Evolutionary conservation across 1,140 invertebrate genomes (phyloP).

Genomic region (Heliconius himera): DNA sequence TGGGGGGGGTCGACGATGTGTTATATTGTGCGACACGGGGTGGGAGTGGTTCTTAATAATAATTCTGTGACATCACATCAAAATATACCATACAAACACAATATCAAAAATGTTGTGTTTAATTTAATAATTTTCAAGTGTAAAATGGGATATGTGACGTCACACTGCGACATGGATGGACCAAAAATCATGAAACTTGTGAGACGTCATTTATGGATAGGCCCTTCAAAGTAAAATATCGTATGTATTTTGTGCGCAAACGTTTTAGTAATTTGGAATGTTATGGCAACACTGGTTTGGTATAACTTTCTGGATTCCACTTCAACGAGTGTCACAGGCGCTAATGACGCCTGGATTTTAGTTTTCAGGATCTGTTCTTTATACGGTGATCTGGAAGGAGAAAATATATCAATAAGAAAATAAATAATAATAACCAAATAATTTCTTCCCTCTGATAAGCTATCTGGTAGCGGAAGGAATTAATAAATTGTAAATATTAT

Average conservation of each 20-base stretch:
- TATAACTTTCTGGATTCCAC: constrained; percentile 24
- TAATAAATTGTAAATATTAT: too few relatives aligned
- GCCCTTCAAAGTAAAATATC: too few relatives aligned
- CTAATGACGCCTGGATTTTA: constrained; percentile 47
- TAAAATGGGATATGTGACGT: not conserved
- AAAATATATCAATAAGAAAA: not conserved
- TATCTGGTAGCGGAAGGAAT: too few relatives aligned
- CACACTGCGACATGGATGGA: too few relatives aligned
- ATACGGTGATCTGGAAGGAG: constrained; percentile 68
- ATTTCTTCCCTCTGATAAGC: not conserved
- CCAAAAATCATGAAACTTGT: too few relatives aligned
- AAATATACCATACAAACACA: too few relatives aligned
- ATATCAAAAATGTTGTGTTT: too few relatives aligned
- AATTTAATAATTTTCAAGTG: not conserved
- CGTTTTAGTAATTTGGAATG: constrained; percentile 19
- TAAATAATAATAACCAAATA: not conserved
- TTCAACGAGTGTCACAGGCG: constrained; percentile 1
- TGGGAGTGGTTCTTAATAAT: too few relatives aligned
- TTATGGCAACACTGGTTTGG: constrained; percentile 14
- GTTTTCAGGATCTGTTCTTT: constrained; percentile 72
- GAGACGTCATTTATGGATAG: too few relatives aligned
- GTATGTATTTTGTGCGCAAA: constrained; percentile 16
- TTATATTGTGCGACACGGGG: too few relatives aligned
- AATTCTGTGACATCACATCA: too few relatives aligned
- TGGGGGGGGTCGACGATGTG: too few relatives aligned